Evolutionary conservation across 2,888 invertebrate genomes (phyloP), one percentile per base, ranked within the genome.

Genomic region (Nasonia oneida): DNA sequence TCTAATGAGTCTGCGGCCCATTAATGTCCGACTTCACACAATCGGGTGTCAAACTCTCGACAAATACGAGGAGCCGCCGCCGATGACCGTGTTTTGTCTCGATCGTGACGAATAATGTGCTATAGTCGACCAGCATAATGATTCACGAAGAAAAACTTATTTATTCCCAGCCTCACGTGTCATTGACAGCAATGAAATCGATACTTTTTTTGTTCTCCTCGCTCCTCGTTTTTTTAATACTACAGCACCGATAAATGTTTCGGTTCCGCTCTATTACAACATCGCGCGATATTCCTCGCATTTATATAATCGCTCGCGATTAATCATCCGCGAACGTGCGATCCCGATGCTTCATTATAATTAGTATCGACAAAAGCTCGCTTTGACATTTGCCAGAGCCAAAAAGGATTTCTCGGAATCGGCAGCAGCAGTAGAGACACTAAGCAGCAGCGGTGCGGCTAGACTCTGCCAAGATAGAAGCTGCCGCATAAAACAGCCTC

Each of bases 331-430:
- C 39, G 37, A 37, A 33, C 10, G 10, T 1, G 47, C 47, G 47
- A n/a, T 29, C 39, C 10, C 37, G 29, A 29, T 4, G 18, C 61
- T 77, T 71, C 77, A 83, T 83, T 77, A 77, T 57, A 77, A 77
- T 83, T 83, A 75, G 64, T 67, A 82, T 75, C 61, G 77, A 83
- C 76, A 83, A 83, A 76, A 50, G 67, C 71, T 4, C 50, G 42
- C 15, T 76, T n/a, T 76, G 37, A 53, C 53, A 82, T 23, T 50
- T 23, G 75, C 47, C 29, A 15, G 64, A 37, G 77, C 77, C 71
- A 57, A 83, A 83, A 57, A 70, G 57, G 42, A 33, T 71, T 83
- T 83, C 70, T 77, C 75, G 23, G 71, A 77, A 77, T 42, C 42
- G 5, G 15, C 70, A 12, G 33, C 33, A 15, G 14, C 3, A 67